Conservation (phyloP, 35 echinoderm and acorn worm genomes). For the Ophioderma brevispina region DNA sequence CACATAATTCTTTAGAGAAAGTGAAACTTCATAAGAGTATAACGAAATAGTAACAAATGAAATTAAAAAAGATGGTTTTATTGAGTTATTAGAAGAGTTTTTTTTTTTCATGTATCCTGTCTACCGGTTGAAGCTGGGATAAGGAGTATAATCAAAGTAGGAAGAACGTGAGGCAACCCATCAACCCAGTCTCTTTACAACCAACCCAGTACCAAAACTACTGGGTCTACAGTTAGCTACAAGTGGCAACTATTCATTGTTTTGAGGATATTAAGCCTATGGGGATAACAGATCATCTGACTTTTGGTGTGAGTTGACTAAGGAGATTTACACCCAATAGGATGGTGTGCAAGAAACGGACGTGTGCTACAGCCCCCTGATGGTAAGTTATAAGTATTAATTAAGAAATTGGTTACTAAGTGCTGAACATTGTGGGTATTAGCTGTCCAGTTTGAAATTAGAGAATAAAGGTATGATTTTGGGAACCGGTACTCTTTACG, state of each 20-base stretch:
- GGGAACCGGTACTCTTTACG: too few species aligned
- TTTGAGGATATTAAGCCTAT: conserved; percentile 87
- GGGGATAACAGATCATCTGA: conserved; percentile 65
- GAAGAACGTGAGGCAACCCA: conserved; percentile 95
- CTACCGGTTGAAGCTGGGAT: conserved; percentile 74
- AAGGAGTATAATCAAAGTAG: conserved; percentile 45
- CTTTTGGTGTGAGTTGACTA: conserved; percentile 90
- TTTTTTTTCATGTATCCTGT: too few species aligned
- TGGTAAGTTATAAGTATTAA: conserved; percentile 72
- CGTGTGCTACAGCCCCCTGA: conserved; percentile 82
- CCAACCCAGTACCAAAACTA: conserved; percentile 68
- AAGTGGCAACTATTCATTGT: conserved; percentile 71
- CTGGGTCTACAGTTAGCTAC: conserved; percentile 90
- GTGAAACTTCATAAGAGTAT: too few species aligned
- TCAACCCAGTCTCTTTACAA: conserved; percentile 49
- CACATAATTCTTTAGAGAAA: too few species aligned
- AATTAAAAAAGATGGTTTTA: too few species aligned
- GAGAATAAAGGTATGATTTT: too few species aligned
- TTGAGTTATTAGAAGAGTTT: too few species aligned
- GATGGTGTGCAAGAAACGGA: conserved; percentile 93
- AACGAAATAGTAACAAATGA: too few species aligned
- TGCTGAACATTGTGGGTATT: too few species aligned
- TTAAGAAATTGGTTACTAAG: too few species aligned
- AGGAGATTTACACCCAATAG: conserved; percentile 84
- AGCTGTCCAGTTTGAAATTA: too few species aligned